Conservation (phyloP, 2,888 invertebrate genomes). For the Archaeoteleia sp. region DNA sequence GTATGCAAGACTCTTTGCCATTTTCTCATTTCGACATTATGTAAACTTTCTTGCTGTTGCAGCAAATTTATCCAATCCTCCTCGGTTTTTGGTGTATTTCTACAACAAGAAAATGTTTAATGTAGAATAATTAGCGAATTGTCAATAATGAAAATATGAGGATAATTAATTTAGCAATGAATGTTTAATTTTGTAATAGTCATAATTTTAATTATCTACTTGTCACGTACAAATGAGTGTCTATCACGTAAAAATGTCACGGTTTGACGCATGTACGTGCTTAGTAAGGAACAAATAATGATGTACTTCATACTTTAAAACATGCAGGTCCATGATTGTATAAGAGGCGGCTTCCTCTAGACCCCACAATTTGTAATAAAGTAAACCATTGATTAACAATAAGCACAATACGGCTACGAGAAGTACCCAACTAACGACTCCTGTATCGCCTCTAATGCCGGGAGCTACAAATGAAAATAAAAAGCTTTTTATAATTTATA, state of each 20-base stretch:
- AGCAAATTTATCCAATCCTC: constrained; percentile 89
- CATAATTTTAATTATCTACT: too few species aligned
- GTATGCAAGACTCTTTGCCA: constrained; percentile 87
- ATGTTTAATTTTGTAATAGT: too few species aligned
- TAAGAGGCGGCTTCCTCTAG: constrained; percentile 79
- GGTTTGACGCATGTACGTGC: too few species aligned
- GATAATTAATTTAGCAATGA: too few species aligned
- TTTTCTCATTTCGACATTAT: constrained; percentile 86
- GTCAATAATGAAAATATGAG: too few species aligned
- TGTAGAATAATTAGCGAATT: neutral
- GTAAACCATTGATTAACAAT: constrained; percentile 83
- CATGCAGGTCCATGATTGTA: constrained; percentile 76
- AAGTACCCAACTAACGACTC: constrained; percentile 76
- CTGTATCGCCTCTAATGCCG: constrained; percentile 61
- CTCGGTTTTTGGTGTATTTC: constrained; percentile 83
- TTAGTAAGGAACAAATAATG: too few species aligned
- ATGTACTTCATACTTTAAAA: constrained; percentile 77
- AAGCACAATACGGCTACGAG: constrained; percentile 80
- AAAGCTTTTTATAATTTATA: neutral
- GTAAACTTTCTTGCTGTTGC: constrained; percentile 87
- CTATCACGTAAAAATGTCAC: too few species aligned
- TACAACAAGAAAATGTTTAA: constrained; percentile 64
- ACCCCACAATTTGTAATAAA: constrained; percentile 89
- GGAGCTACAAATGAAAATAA: constrained; percentile 52
- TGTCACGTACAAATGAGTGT: too few species aligned